Base-by-base conservation (phyloP, 2,113 vertebrate genomes). In the Alexandromys fortis region DNA sequence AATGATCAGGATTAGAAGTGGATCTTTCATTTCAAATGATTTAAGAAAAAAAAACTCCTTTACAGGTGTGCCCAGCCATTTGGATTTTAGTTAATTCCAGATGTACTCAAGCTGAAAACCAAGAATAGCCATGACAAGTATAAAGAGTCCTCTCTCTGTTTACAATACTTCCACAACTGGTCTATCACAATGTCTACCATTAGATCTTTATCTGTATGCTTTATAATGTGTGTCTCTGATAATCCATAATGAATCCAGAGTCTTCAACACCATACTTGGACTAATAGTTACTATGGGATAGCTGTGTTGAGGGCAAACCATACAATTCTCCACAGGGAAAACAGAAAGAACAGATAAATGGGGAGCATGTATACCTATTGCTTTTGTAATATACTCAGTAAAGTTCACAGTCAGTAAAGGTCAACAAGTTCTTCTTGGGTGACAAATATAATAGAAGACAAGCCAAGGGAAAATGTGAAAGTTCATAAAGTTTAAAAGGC, bases 341-440 rank as follows among this genome's bases (percentile, higher is more conserved):
- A 16, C 55, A 22, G 63, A 94, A 78, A 78, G 52, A 49, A 65
- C 8, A 88, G 22, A 94, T 35, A 67, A 65, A 78, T 7, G 24
- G 38, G 55, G 30, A 85, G 9, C 42, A 85, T 49, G 9, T 38
- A 83, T 78, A 91, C 7, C 19, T 67, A 83, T 72, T 91, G 30
- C 35, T 91, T 82, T 95, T 91, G 55, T 91, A 91, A 93, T 78
- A 45, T 77, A 52, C 42, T 93, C 72, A 73, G 17, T 38, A 77
- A 91, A 73, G 30, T 89, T 95, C 45, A 86, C 42, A 77, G 70
- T 47, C 85, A 94, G 10, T 78, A 89, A 95, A 93, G 22, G 42
- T 77, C 63, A 65, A n/a, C 21, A 81, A 70, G 78, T 73, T 83
- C 21, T 89, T 91, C 65, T 68, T 94, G 72, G 33, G 7, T 92